Base-by-base conservation (phyloP, 2,888 invertebrate species). In the Lasioglossum vierecki region DNA sequence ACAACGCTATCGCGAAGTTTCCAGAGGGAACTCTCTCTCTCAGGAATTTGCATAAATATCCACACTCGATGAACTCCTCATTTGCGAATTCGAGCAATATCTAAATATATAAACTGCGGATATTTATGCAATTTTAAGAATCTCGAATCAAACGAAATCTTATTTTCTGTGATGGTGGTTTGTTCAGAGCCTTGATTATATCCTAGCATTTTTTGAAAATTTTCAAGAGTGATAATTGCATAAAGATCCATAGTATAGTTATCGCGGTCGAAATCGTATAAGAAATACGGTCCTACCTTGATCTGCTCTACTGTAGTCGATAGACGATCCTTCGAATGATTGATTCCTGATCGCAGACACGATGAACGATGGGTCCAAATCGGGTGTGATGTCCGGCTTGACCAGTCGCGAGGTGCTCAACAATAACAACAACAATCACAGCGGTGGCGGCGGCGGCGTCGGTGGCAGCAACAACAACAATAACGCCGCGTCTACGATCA, bases 401-500 rank as follows among this genome's bases (percentile, higher is more conserved):
- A 85, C 63, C 71, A 88, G 84, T 70, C 86, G 84, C 66, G 89
- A 91, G 72, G 72, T 88, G 41, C 82, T 86, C 85, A 88, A 88
- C 85, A 88, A 91, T 77, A 90, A 90, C 77, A 91, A 91, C 90
- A 91, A 91, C 88, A 86, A 82, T 82, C 84, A 89, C 76, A 88
- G 18, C 30, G 30, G 30, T 22, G 9, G 68, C 68, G 30, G 30
- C 39, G 9, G 68, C 68, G 93, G 35, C 22, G 22, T 86, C 86
- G 93, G 63, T 15, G 63, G 92, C 83, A 93, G 94, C 87, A 78
- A 84, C 84, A 86, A 85, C 83, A 88, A 91, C 90, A 92, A 92
- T 88, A 93, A 93, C 84, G 93, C 94, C 85, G 89, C 93, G 73
- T 93, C 94, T 4, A 94, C 95, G 80, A 94, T 95, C 86, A 95